These are phyloP conservation scores for Pogonognathellus flavescens DNA, from an alignment of 1,140 invertebrate species.

Conservation along the genomic window DNA sequence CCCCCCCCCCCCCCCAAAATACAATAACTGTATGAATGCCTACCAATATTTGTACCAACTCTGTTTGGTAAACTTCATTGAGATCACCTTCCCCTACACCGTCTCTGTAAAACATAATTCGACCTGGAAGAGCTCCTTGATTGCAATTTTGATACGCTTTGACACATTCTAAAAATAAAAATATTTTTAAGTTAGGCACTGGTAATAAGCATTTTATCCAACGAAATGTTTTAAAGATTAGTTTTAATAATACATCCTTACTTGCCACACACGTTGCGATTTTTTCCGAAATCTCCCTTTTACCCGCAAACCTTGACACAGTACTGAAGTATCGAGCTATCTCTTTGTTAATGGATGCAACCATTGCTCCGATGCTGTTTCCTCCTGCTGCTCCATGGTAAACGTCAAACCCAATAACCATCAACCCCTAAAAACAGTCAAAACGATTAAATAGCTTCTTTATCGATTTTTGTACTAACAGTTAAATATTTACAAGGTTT, in stretches of 20 bases:
- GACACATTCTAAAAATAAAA: slow-evolving; percentile 64
- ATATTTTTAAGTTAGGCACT: slow-evolving; percentile 3
- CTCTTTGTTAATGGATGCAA: slow-evolving; percentile 80
- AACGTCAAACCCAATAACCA: slow-evolving; percentile 90
- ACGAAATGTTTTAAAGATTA: not conserved
- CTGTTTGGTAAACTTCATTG: slow-evolving; percentile 70
- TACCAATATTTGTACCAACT: slow-evolving; percentile 67
- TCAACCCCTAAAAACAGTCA: slow-evolving; percentile 77
- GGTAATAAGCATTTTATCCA: not conserved
- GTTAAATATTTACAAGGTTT: slow-evolving; percentile 13
- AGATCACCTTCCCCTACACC: slow-evolving; percentile 74
- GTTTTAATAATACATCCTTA: slow-evolving; percentile 26
- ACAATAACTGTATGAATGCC: too few species aligned
- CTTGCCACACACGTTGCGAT: slow-evolving; percentile 75
- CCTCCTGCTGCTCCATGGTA: slow-evolving; percentile 80
- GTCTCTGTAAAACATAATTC: slow-evolving; percentile 69
- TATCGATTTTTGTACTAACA: too few species aligned
- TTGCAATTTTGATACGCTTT: slow-evolving; percentile 64
- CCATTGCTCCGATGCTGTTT: slow-evolving; percentile 81
- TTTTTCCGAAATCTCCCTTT: slow-evolving; percentile 80
- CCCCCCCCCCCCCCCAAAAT: too few species aligned
- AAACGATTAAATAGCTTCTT: too few species aligned
- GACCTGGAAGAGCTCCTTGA: slow-evolving; percentile 66
- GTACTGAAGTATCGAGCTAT: slow-evolving; percentile 79
- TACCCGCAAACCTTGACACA: slow-evolving; percentile 78